Percentiles rank a stretch among this genome's conserved stretches.
These are phyloP conservation scores for Diplodus puntazzo DNA, from an alignment of 2,797 vertebrate genomes.

Conservation along the genomic window DNA sequence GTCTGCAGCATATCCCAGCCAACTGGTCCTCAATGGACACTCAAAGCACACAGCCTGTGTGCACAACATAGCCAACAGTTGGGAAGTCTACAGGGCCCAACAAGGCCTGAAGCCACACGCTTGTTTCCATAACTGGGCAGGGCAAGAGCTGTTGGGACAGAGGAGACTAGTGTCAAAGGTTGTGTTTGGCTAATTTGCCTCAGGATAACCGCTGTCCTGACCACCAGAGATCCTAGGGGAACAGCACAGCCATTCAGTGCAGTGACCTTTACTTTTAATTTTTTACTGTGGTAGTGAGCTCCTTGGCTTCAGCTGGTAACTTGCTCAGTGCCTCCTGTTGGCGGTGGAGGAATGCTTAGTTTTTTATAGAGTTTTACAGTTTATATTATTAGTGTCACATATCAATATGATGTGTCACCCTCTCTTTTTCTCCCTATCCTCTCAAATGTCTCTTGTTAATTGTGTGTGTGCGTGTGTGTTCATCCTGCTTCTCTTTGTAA, in stretches of 20 bases:
- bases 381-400: not conserved
- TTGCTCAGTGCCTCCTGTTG: conserved; percentile 32
- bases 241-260: conserved; percentile 44
- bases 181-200: conserved; percentile 62
- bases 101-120: conserved; percentile 19
- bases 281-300: not conserved
- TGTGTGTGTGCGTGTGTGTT: conserved; percentile 3
- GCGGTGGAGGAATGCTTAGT: not conserved
- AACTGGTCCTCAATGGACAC: conserved; percentile 1
- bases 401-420: not conserved
- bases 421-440: too few relatives aligned
- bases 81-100: conserved; percentile 28
- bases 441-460: not conserved
- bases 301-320: not conserved
- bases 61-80: conserved; percentile 35
- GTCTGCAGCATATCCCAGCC: conserved; percentile 22
- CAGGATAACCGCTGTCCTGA: conserved; percentile 30
- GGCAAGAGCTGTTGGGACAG: conserved; percentile 26
- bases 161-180: conserved; percentile 59
- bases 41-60: conserved; percentile 28
- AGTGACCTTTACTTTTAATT: not conserved
- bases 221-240: conserved; percentile 28
- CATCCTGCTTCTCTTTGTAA: conserved; percentile 27
- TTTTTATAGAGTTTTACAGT: too few relatives aligned
- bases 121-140: conserved; percentile 47